Evolutionary conservation across 2,113 vertebrate species (phyloP), one percentile per base, ranked within the genome.

Genomic region (Rynchops niger): DNA sequence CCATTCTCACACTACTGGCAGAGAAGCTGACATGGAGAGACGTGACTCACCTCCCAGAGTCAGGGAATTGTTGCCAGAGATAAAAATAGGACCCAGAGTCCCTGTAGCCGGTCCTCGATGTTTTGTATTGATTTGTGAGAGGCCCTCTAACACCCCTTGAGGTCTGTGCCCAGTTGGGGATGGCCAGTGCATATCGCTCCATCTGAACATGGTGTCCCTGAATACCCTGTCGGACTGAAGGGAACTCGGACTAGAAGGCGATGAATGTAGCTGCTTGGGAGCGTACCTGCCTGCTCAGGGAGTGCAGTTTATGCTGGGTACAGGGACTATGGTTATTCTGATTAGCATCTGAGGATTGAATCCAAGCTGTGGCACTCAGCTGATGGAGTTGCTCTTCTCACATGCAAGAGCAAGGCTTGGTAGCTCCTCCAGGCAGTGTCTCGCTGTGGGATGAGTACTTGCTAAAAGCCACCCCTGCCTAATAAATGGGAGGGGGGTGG

Each of bases 21-120:
- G 36, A 67, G 53, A 72, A 40, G 30, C 30, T 95, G 83, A 42
- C 27, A 5, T 26, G 40, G 47, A 62, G 63, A 62, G 43, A 81
- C 1, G 6, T 49, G 43, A 42, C 21, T 93, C 1, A 0, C 59
- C n/a, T 96, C 9, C 29, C 59, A 83, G 0, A 1, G 1, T 13
- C 7, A 9, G 34, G 43, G 6, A 76, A 62, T 88, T 56, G 32
- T 30, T 90, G 15, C 34, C 40, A 76, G 86, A 84, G 72, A 70
- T 17, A 59, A 72, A 90, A 93, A 76, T 70, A 92, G 71, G 47
- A 88, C 38, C 18, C 14, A 26, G 17, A 29, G 23, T 90, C 45
- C 45, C 43, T 73, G 34, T 42, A 84, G 32, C 23, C 38, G 36
- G 12, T 56, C n/a, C 1, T 5, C 83, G 14, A 30, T 78, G 20